Conservation (phyloP, 2,888 invertebrate species). For the Phengaris arion region DNA sequence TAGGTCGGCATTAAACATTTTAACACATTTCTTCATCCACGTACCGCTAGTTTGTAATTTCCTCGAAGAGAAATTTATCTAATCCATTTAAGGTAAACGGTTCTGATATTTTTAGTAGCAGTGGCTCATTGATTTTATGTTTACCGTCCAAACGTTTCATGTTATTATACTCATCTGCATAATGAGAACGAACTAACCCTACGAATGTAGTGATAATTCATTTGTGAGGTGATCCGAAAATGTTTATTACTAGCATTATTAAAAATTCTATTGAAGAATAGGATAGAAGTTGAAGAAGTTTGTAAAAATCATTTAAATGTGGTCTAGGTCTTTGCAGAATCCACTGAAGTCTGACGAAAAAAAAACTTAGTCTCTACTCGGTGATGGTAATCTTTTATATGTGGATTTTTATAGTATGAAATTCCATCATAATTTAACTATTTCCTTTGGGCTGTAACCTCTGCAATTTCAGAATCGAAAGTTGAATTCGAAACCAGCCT, state of each 20-base stretch:
- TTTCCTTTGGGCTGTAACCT: background rate
- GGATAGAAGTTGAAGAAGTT: background rate
- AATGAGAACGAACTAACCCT: background rate
- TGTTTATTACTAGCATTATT: background rate
- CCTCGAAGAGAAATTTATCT: constrained; percentile 45
- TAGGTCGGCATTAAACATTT: constrained; percentile 62
- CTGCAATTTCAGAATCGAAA: constrained; percentile 16
- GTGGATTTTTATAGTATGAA: too few relatives aligned
- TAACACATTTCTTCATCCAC: constrained; percentile 59
- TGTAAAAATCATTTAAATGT: background rate
- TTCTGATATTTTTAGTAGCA: constrained; percentile 41
- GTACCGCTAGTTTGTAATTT: constrained; percentile 46
- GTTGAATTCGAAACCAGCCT: constrained; percentile 31
- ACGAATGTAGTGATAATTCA: background rate
- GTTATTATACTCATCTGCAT: background rate
- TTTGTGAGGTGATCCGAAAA: background rate
- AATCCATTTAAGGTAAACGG: constrained; percentile 43
- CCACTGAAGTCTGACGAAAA: too few relatives aligned
- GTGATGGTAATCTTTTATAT: too few relatives aligned
- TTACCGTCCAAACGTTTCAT: background rate
- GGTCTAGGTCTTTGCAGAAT: background rate
- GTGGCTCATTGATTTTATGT: background rate
- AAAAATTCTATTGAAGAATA: background rate
- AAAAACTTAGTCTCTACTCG: too few relatives aligned
- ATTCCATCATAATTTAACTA: too few relatives aligned